phyloP scores from a whole-genome alignment of 2,888 invertebrate species.

The Camponotus fellah region DNA sequence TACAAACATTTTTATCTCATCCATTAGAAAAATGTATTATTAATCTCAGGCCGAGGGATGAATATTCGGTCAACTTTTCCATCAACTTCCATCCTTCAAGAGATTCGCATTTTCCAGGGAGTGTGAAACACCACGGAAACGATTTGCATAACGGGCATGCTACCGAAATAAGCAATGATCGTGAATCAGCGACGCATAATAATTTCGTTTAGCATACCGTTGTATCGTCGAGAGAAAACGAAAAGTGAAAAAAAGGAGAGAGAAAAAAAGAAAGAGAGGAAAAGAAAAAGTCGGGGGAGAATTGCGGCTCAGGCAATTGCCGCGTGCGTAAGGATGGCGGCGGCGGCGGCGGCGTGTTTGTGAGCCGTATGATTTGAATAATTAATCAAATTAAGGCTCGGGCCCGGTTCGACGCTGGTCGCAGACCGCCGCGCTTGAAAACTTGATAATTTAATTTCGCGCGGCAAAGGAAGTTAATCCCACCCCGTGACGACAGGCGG shows the following conservation, averaged over 20 bases:
- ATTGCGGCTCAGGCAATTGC: constrained; percentile 8
- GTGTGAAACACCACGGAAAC: neutral
- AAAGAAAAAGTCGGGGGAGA: neutral
- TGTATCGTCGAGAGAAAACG: neutral
- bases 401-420: constrained; percentile 54
- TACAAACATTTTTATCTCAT: neutral
- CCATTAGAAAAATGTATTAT: constrained; percentile 15
- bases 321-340: constrained; percentile 31
- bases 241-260: neutral
- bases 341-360: constrained; percentile 62
- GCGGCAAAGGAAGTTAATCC: constrained; percentile 78
- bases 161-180: neutral
- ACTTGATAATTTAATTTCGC: constrained; percentile 79
- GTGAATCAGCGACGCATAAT: neutral
- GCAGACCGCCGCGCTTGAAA: constrained; percentile 63
- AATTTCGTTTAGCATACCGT: neutral
- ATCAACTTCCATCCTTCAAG: neutral
- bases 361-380: constrained; percentile 72
- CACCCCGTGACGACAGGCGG: constrained; percentile 67
- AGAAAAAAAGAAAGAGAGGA: neutral
- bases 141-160: neutral
- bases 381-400: constrained; percentile 73
- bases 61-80: constrained; percentile 6
- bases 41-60: neutral
- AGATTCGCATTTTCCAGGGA: neutral